These are phyloP conservation scores for Ditula angustiorana DNA, from an alignment of 2,888 invertebrate species.

Conservation along the genomic window DNA sequence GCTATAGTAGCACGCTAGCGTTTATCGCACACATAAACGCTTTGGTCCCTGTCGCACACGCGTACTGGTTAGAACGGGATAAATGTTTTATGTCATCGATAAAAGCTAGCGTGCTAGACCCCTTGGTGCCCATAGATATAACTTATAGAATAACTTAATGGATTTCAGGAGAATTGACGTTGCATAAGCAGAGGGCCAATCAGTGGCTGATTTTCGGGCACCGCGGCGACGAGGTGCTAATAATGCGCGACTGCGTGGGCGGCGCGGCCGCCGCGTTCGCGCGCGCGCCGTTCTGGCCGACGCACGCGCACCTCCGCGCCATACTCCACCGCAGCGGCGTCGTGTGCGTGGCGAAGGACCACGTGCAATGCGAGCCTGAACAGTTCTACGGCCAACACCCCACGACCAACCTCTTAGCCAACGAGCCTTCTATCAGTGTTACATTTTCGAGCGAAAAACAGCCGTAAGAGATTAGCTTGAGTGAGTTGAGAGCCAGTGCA, in stretches of 20 bases:
- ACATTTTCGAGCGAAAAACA: no score
- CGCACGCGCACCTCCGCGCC: conserved; percentile 51
- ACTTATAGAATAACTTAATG: not conserved
- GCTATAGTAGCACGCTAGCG: no score
- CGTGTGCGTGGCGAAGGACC: conserved; percentile 46
- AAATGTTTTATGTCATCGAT: no score
- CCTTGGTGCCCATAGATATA: no score
- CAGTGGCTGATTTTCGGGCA: conserved; percentile 55
- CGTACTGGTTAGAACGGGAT: no score
- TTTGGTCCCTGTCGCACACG: no score
- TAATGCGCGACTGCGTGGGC: conserved; percentile 54
- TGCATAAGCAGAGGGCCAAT: conserved; percentile 52
- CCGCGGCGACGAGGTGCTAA: conserved; percentile 53
- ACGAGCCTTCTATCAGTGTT: not conserved
- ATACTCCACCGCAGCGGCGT: conserved; percentile 56
- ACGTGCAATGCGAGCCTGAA: conserved; percentile 48
- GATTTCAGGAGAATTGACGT: conserved; percentile 46
- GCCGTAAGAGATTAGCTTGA: no score
- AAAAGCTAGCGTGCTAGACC: no score
- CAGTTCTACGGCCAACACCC: not conserved
- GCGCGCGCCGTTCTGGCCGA: conserved; percentile 59
- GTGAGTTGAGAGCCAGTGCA: no score
- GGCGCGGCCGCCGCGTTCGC: conserved; percentile 54
- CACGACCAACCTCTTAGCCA: not conserved
- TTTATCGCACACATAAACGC: no score